A percentile compares a stretch with the other conserved stretches of the same genome.
phyloP scores from a whole-genome alignment of 2,113 vertebrate species.

The Alosa alosa region DNA sequence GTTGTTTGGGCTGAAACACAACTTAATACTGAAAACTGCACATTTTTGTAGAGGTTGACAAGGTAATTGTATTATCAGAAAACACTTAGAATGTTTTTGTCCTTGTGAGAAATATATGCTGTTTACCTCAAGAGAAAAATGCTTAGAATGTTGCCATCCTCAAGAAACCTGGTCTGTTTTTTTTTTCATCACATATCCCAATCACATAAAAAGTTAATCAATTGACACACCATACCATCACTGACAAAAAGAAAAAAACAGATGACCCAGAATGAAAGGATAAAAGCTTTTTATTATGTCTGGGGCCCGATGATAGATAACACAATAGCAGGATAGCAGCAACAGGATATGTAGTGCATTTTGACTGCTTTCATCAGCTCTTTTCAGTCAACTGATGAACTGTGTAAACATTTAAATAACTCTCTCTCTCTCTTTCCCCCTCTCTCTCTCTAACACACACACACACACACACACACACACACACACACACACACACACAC shows the following conservation, averaged over 20 bases:
- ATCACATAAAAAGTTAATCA: not conserved
- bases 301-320: not conserved
- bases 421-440: too few relatives aligned
- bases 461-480: not conserved
- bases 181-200: not conserved
- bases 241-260: not conserved
- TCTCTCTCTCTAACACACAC: not conserved
- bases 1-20: not conserved
- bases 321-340: constrained; percentile 7
- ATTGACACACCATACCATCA: not conserved
- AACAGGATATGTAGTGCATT: not conserved
- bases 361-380: not conserved
- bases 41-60: not conserved
- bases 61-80: not conserved
- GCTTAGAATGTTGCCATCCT: not conserved
- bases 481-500: not conserved
- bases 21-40: not conserved
- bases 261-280: not conserved
- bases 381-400: not conserved
- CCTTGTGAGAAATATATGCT: not conserved
- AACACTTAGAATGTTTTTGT: not conserved
- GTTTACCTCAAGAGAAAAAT: not conserved
- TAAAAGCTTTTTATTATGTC: constrained; percentile 11
- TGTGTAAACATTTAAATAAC: constrained; percentile 8
- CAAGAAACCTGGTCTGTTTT: not conserved